These are phyloP conservation scores for Agapornis roseicollis DNA, from an alignment of 2,113 vertebrate genomes.

Conservation along the genomic window DNA sequence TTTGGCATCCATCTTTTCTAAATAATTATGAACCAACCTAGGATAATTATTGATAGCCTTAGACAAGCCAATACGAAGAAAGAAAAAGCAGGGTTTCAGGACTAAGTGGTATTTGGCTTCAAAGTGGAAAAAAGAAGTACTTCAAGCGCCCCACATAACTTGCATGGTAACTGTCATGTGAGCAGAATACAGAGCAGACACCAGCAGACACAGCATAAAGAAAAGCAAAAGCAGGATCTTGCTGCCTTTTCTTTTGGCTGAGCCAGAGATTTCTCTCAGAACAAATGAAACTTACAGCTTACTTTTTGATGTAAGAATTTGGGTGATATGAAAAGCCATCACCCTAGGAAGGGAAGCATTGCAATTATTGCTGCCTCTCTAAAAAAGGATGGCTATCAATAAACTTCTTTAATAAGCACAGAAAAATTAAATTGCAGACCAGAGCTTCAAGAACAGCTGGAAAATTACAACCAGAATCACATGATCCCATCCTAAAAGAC, in stretches of 20 bases:
- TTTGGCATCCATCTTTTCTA: background rate
- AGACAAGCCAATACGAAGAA: background rate
- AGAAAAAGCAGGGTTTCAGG: background rate
- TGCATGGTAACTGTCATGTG: accelerated
- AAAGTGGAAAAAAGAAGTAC: background rate
- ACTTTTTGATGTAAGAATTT: background rate
- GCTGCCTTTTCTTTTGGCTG: background rate
- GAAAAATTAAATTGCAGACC: background rate
- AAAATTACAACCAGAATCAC: background rate
- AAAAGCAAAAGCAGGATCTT: background rate
- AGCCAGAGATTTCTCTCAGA: background rate
- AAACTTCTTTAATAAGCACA: background rate
- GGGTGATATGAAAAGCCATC: background rate
- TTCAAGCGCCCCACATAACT: background rate
- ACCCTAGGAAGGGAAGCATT: background rate
- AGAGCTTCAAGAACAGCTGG: background rate
- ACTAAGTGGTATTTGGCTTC: background rate
- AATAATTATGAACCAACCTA: background rate
- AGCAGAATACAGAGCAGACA: background rate
- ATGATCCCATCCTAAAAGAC: background rate
- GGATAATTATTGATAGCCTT: background rate
- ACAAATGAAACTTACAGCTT: background rate
- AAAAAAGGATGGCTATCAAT: background rate
- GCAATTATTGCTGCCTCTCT: background rate
- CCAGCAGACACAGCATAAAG: background rate